Conservation (phyloP, 2,797 vertebrate genomes). For the Phalanger gymnotis region DNA sequence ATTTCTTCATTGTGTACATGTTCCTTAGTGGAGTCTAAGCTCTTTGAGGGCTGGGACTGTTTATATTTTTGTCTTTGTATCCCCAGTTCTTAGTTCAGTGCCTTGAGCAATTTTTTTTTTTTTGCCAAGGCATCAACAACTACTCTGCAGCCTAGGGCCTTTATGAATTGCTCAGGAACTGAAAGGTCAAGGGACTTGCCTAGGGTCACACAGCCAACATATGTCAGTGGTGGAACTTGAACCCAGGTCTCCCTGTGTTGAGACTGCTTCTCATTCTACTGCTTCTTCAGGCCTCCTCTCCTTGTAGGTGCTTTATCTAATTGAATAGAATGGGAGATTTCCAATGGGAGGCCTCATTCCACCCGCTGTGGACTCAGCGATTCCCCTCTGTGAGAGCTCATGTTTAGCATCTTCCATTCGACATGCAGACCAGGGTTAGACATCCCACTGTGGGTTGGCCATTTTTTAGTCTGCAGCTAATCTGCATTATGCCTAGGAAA, state of each 20-base stretch:
- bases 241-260: not conserved
- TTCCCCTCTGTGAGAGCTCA: not conserved
- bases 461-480: not conserved
- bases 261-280: not conserved
- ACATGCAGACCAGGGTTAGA: not conserved
- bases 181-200: not conserved
- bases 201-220: not conserved
- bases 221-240: not conserved
- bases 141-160: not conserved
- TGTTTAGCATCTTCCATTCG: not conserved
- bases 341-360: not conserved
- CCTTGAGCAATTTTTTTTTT: not conserved
- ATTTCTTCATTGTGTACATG: not conserved
- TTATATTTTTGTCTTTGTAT: not conserved
- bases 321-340: conserved; percentile 6
- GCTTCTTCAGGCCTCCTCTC: not conserved
- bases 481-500: not conserved
- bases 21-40: not conserved
- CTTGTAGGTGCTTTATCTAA: not conserved
- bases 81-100: not conserved
- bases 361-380: not conserved
- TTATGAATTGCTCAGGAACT: not conserved
- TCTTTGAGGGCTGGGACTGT: not conserved
- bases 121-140: not conserved
- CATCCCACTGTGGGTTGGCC: not conserved